Percentiles rank a stretch among this genome's conserved stretches.
These are phyloP conservation scores for Coptodon bakossiorum DNA, from an alignment of 2,113 vertebrate species.

Conservation along the genomic window DNA sequence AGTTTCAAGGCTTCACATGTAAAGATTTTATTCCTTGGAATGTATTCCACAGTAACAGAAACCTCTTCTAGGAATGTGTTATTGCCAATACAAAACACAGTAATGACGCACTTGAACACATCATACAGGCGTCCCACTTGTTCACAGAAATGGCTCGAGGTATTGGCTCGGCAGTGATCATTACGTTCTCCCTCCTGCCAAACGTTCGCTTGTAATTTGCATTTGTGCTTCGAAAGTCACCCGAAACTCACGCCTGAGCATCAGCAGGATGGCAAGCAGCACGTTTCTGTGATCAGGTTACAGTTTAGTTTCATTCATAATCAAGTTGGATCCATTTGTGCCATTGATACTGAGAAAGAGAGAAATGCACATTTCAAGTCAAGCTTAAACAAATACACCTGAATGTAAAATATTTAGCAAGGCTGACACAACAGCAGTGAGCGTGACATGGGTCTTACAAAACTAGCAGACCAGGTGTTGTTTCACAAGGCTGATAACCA, in stretches of 20 bases:
- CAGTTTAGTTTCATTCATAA: background rate
- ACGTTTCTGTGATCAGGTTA: background rate
- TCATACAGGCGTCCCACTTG: background rate
- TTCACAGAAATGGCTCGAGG: constrained; percentile 16
- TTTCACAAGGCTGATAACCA: background rate
- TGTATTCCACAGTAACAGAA: constrained; percentile 1
- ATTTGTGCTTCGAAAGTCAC: background rate
- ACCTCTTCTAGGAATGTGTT: constrained; percentile 5
- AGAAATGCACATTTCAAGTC: background rate
- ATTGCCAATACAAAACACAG: constrained; percentile 29
- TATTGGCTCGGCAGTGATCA: background rate
- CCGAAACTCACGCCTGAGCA: background rate
- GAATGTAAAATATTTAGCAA: background rate
- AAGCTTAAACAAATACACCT: background rate
- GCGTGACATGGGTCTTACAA: background rate
- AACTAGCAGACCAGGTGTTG: background rate
- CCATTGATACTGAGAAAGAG: background rate
- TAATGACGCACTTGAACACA: constrained; percentile 27
- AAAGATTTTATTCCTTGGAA: constrained; percentile 47
- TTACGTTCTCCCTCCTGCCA: background rate
- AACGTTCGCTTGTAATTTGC: background rate
- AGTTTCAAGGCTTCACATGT: constrained; percentile 15
- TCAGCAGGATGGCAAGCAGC: constrained; percentile 9
- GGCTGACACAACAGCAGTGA: constrained; percentile 21
- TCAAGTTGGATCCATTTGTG: background rate